Conservation (phyloP, 2,888 invertebrate genomes). For the Argyresthia goedartella region DNA sequence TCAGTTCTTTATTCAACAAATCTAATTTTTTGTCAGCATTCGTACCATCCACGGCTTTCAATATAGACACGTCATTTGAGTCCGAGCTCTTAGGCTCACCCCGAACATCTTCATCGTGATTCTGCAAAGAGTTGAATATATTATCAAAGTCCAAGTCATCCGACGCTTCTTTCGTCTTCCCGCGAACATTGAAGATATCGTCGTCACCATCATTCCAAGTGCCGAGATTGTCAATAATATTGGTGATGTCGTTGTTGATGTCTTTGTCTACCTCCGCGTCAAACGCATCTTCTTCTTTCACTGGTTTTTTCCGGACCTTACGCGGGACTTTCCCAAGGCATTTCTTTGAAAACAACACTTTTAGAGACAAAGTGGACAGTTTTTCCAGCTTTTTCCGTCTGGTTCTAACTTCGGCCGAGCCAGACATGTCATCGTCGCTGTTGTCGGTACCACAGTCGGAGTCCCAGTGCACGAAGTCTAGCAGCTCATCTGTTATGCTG, state of each 20-base stretch:
- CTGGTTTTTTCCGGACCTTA: slow-evolving; percentile 21
- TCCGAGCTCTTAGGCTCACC: not conserved
- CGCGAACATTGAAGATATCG: not conserved
- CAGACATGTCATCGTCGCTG: slow-evolving; percentile 11
- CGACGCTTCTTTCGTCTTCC: not conserved
- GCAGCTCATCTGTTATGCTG: slow-evolving; percentile 27
- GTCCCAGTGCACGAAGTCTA: slow-evolving; percentile 40
- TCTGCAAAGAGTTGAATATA: not conserved
- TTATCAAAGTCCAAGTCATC: not conserved
- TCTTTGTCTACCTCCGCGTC: slow-evolving; percentile 19
- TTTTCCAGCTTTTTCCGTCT: slow-evolving; percentile 19
- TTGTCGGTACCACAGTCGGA: slow-evolving; percentile 22
- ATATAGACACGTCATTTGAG: not conserved
- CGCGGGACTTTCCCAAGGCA: slow-evolving; percentile 35
- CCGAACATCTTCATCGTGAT: not conserved
- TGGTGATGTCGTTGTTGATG: slow-evolving; percentile 22
- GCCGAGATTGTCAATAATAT: slow-evolving; percentile 28
- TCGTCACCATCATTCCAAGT: slow-evolving; percentile 6
- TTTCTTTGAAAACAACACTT: slow-evolving; percentile 37
- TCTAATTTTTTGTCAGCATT: not conserved
- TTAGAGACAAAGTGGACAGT: slow-evolving; percentile 29
- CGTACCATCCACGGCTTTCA: not conserved
- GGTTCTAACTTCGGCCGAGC: slow-evolving; percentile 9
- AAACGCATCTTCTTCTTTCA: slow-evolving; percentile 19
- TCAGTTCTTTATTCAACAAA: not conserved